A percentile compares a stretch with the other conserved stretches of the same genome.
Conservation (phyloP, 92 coral and sea anemone genomes). For the Palythoa grandis region DNA sequence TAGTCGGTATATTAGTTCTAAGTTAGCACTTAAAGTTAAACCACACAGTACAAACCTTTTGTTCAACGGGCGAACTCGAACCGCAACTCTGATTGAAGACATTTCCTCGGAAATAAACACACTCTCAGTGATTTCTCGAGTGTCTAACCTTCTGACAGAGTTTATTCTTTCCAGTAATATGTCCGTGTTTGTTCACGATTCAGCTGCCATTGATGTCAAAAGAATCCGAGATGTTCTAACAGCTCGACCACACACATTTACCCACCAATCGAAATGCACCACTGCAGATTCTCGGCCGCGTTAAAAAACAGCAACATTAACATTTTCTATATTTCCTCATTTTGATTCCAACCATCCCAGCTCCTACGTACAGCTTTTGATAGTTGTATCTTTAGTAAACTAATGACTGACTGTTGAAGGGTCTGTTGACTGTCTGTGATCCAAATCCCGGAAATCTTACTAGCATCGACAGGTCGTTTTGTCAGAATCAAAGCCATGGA, state of each 20-base stretch:
- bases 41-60: constrained; percentile 2
- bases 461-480: not conserved
- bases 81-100: constrained; percentile 37
- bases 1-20: not conserved
- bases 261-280: not conserved
- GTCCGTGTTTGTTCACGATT: not conserved
- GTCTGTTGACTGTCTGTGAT: not conserved
- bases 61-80: constrained; percentile 41
- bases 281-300: not conserved
- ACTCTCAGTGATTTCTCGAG: not conserved
- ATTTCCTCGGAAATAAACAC: not conserved
- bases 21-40: not conserved
- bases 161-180: not conserved
- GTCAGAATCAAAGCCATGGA: not conserved
- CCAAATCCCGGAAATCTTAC: not conserved
- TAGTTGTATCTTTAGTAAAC: too few relatives aligned
- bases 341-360: not conserved
- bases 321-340: not conserved
- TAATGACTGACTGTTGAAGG: not conserved
- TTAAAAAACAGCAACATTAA: not conserved
- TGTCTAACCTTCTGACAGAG: not conserved
- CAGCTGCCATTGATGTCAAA: not conserved
- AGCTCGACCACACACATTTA: not conserved
- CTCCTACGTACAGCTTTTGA: not conserved
- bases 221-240: not conserved